Conservation (phyloP, 2,888 invertebrate genomes). For the Orthosia gothica region DNA sequence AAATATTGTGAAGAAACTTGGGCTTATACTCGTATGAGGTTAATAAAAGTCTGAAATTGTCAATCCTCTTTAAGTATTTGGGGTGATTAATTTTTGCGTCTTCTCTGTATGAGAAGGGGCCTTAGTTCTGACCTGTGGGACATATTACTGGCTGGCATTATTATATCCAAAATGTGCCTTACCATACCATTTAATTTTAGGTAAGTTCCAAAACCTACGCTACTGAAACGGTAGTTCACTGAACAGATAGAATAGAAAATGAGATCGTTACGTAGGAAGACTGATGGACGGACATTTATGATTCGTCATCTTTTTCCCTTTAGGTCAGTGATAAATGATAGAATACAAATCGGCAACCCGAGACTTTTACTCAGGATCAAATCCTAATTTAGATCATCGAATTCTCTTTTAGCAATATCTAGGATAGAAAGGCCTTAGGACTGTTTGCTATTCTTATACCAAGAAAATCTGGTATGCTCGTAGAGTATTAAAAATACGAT, state of each 20-base stretch:
- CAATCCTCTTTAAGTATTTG: too few relatives aligned
- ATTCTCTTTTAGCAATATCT: not conserved
- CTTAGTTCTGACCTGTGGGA: too few relatives aligned
- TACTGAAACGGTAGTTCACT: not conserved
- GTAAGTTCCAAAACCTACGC: not conserved
- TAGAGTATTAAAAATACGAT: too few relatives aligned
- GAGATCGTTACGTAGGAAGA: not conserved
- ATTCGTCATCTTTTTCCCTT: slow-evolving; percentile 31
- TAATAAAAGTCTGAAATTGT: too few relatives aligned
- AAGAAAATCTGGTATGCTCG: not conserved
- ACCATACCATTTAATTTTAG: too few relatives aligned
- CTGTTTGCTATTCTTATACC: not conserved
- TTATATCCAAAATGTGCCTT: too few relatives aligned
- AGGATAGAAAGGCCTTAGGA: not conserved
- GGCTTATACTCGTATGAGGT: not conserved
- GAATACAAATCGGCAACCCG: not conserved
- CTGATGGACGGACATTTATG: slow-evolving; percentile 22
- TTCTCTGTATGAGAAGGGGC: too few relatives aligned
- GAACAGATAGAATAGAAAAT: not conserved
- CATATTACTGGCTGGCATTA: too few relatives aligned
- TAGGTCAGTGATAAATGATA: slow-evolving; percentile 31
- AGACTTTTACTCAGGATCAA: slow-evolving; percentile 3
- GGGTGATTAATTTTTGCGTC: too few relatives aligned
- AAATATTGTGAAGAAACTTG: not conserved
- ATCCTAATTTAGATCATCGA: not conserved